Percentiles rank a stretch among this genome's conserved stretches.
Evolutionary conservation across 1,140 invertebrate genomes (phyloP).

Genomic region (Drosophila truncata): DNA sequence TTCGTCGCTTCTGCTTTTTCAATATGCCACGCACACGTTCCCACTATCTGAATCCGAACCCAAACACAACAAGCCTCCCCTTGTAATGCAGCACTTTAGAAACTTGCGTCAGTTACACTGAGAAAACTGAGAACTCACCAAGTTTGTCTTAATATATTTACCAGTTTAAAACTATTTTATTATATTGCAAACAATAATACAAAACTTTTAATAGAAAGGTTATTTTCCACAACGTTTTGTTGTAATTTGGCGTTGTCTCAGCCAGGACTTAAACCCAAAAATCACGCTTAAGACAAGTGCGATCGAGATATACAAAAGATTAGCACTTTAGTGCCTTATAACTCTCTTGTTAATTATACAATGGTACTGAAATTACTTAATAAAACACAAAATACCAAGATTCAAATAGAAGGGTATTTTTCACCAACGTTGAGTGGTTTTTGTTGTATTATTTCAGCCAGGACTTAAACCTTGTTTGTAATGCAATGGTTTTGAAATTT

Average conservation of each 20-base stretch:
- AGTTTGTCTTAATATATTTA: too few species aligned
- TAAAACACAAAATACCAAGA: too few species aligned
- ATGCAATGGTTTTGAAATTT: neutral
- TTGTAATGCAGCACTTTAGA: conserved; percentile 61
- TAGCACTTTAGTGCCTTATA: neutral
- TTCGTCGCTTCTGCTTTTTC: conserved; percentile 58
- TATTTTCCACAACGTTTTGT: neutral
- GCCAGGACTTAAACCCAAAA: neutral
- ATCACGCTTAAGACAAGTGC: neutral
- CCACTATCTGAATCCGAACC: conserved; percentile 8
- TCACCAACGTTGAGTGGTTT: too few species aligned
- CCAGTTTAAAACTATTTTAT: too few species aligned
- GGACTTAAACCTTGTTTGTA: neutral
- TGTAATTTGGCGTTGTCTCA: neutral
- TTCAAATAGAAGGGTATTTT: too few species aligned
- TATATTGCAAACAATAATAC: neutral
- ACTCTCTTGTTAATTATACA: too few species aligned
- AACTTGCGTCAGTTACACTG: conserved; percentile 69
- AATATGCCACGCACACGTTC: conserved; percentile 71
- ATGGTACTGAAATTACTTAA: neutral
- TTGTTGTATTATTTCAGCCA: too few species aligned
- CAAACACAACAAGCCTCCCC: conserved; percentile 6
- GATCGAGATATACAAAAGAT: too few species aligned
- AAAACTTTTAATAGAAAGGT: neutral
- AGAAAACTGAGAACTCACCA: too few species aligned